A percentile compares a stretch with the other conserved stretches of the same genome.
Conservation (phyloP, 2,797 vertebrate species). For the Scomberomorus guttatus region DNA sequence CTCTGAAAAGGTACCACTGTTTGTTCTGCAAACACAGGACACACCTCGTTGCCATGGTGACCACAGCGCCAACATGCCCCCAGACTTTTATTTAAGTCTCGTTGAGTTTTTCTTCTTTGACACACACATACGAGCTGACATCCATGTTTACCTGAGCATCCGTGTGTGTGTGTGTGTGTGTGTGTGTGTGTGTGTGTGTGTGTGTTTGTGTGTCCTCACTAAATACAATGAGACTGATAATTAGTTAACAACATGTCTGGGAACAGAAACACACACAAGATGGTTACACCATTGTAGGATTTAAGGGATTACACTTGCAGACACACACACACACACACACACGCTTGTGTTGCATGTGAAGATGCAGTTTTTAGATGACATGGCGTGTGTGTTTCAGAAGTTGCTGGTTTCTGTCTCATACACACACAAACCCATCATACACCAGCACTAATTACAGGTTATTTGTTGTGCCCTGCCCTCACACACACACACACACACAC, state of each 20-base stretch:
- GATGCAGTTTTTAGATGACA: background rate
- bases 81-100: conserved; percentile 73
- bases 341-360: background rate
- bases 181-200: conserved; percentile 37
- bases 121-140: conserved; percentile 12
- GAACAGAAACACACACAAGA: conserved; percentile 3
- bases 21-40: conserved; percentile 95
- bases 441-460: conserved; percentile 13
- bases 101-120: conserved; percentile 68
- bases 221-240: background rate
- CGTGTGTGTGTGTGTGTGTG: conserved; percentile 23
- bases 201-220: conserved; percentile 15
- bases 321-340: conserved; percentile 10
- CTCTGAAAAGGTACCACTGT: conserved; percentile 94
- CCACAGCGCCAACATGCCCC: conserved; percentile 69
- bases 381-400: background rate
- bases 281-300: conserved; percentile 6
- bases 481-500: background rate
- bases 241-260: background rate
- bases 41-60: conserved; percentile 92
- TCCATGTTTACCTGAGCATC: conserved; percentile 39
- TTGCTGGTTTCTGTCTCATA: background rate
- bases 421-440: background rate
- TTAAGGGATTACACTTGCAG: conserved; percentile 27
- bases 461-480: background rate